These are phyloP conservation scores for Yponomeuta evonymella DNA, from an alignment of 2,888 invertebrate species.

Conservation along the genomic window DNA sequence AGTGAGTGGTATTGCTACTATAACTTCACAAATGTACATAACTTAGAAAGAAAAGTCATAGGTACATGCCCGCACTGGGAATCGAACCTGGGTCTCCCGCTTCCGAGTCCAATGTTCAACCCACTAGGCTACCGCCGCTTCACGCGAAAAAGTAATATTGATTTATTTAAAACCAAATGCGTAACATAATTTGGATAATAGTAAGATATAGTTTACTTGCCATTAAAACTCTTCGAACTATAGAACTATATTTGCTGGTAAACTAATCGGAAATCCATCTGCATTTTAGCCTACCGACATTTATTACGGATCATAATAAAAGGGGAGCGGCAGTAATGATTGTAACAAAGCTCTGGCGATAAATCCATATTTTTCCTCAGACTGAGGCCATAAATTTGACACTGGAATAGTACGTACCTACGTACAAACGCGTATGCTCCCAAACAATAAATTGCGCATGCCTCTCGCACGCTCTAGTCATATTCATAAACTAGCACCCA, in stretches of 20 bases:
- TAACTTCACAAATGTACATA: too few species aligned
- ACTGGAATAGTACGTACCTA: conserved; percentile 41
- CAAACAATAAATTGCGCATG: conserved; percentile 60
- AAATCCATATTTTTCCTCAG: conserved; percentile 62
- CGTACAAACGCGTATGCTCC: conserved; percentile 41
- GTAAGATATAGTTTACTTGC: too few species aligned
- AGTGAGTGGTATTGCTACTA: too few species aligned
- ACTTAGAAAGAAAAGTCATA: too few species aligned
- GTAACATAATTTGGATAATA: too few species aligned
- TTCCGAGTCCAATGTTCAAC: too few species aligned
- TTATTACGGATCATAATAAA: not conserved
- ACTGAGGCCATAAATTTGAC: conserved; percentile 56
- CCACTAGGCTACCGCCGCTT: too few species aligned
- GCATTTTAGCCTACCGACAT: not conserved
- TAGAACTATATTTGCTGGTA: not conserved
- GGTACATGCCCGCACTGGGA: too few species aligned
- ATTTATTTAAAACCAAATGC: too few species aligned
- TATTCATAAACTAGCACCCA: conserved; percentile 25
- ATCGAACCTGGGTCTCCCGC: too few species aligned
- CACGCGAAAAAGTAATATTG: too few species aligned
- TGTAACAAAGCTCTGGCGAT: conserved; percentile 31
- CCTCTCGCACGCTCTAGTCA: conserved; percentile 34
- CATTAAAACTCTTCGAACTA: too few species aligned
- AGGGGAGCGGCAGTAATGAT: not conserved
- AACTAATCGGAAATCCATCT: not conserved